phyloP scores from a whole-genome alignment of 2,797 vertebrate genomes.

The Crenichthys baileyi region DNA sequence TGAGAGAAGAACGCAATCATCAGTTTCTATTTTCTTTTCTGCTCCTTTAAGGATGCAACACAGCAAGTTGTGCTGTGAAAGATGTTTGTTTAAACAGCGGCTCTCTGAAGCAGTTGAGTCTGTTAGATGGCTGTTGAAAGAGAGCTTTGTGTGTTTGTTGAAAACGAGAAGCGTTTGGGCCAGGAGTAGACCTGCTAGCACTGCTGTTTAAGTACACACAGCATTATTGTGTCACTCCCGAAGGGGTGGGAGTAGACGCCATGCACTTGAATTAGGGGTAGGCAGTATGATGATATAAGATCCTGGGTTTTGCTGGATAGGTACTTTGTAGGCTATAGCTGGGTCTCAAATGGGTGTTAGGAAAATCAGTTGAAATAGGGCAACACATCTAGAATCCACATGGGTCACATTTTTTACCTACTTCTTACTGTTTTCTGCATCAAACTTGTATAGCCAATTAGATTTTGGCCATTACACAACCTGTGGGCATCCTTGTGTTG shows the following conservation, averaged over 20 bases:
- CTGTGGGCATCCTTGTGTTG: no score
- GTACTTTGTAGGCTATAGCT: no score
- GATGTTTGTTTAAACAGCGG: conserved; percentile 71
- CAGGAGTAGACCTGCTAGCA: conserved; percentile 74
- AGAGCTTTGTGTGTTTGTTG: conserved; percentile 79
- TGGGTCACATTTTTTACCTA: not conserved
- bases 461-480: no score
- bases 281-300: not conserved
- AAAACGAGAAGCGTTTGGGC: conserved; percentile 63
- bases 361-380: not conserved
- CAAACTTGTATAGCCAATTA: no score
- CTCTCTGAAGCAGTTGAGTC: conserved; percentile 62
- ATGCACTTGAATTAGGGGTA: conserved; percentile 39
- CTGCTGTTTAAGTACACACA: conserved; percentile 84
- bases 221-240: conserved; percentile 83
- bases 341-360: not conserved
- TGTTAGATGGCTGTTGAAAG: conserved; percentile 64
- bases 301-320: not conserved
- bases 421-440: not conserved
- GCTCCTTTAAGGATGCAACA: conserved; percentile 46
- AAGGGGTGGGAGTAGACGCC: conserved; percentile 62
- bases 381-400: not conserved
- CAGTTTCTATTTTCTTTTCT: conserved; percentile 36
- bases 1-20: conserved; percentile 64
- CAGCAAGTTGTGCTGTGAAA: conserved; percentile 41